A percentile compares a stretch with the other conserved stretches of the same genome.
phyloP scores from a whole-genome alignment of 2,113 vertebrate genomes.

The Cnemophilus loriae region DNA sequence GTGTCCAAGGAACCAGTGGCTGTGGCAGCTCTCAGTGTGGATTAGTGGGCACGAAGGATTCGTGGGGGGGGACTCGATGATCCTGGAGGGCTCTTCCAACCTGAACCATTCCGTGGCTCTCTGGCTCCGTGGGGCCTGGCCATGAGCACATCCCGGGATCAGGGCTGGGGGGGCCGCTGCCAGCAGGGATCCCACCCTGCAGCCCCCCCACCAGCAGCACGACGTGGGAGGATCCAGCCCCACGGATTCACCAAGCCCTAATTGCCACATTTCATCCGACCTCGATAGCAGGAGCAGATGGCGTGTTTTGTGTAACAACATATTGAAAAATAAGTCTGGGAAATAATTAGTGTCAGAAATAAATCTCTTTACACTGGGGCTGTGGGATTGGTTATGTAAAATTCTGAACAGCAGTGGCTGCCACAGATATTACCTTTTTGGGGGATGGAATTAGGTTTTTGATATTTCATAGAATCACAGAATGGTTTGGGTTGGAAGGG shows the following conservation, averaged over 20 bases:
- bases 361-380: background rate
- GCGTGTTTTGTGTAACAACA: background rate
- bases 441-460: rapidly evolving
- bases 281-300: background rate
- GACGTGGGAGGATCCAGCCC: background rate
- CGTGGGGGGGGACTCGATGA: rapidly evolving
- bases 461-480: background rate
- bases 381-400: background rate
- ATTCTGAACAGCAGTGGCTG: background rate
- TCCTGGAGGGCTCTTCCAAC: rapidly evolving
- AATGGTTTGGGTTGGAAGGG: background rate
- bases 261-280: background rate
- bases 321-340: background rate
- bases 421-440: too few species aligned
- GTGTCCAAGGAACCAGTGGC: rapidly evolving
- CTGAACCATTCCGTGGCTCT: rapidly evolving
- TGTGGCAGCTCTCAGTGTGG: rapidly evolving
- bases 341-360: background rate
- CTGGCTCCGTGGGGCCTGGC: rapidly evolving
- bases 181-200: background rate
- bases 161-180: background rate
- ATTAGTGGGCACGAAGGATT: rapidly evolving
- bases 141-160: rapidly evolving
- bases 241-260: rapidly evolving
- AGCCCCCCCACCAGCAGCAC: rapidly evolving